Evolutionary conservation across 2,888 invertebrate species (phyloP), one percentile per base, ranked within the genome.

Genomic region (Aproaerema taeniolella): DNA sequence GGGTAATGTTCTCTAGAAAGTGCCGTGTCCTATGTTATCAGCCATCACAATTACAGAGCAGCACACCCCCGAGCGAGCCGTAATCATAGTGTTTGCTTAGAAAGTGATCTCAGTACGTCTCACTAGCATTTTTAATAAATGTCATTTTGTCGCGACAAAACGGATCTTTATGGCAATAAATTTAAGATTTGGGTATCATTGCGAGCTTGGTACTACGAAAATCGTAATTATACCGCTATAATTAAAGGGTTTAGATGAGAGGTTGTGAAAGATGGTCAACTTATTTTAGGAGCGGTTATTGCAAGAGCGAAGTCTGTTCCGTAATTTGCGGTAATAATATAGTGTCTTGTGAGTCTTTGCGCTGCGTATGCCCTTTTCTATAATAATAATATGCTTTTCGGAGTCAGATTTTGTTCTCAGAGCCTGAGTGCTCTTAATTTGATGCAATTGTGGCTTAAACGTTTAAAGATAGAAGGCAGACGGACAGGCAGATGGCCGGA

Each of bases 61-160:
- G 59, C 53, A 49, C 53, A 56, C 56, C 52, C 56, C 52, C 20
- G 31, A 24, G 31, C 39, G 33, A 41, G 50, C 38, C 47, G 49
- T 71, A 71, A 73, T 69, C 49, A 71, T 65, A 70, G 70, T 61
- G 57, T 54, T 67, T 53, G 53, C 44, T 44, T 64, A 68, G 73
- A 73, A 73, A 73, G 71, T 60, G 58, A 59, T 53, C 53, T 55
- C 45, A 39, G 41, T 36, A 29, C 36, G 40, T 8, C 24, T 39
- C 29, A 39, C 43, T 43, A 42, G 45, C 29, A 51, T 50, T 51
- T 55, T 55, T 53, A 47, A 20, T 8, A 20, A 20, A 4, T 20
- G 8, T 20, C 20, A 20, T 6, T 20, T 20, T 20, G 8, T 20
- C 8, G 20, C 20, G 5, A 20, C 20, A 20, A 6, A 20, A 20